Evolutionary conservation across 2,797 vertebrate species (phyloP).

Genomic region (Poeciliopsis paucimaculata): DNA sequence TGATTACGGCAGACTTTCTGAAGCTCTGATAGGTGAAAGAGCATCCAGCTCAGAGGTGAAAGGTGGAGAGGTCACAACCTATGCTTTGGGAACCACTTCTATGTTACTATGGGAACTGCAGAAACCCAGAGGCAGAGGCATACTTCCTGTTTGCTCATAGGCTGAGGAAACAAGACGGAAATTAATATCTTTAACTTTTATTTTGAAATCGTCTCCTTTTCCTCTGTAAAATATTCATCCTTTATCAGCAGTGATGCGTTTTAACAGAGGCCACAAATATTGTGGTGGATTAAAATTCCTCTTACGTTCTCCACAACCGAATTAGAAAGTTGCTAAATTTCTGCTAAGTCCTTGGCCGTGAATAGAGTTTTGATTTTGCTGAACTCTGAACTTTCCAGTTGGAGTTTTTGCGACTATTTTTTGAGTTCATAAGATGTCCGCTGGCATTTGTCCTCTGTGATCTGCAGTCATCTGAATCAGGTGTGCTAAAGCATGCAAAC

Average conservation of each 20-base stretch:
- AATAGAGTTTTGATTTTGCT: background rate
- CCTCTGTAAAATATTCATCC: background rate
- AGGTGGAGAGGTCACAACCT: slow-evolving; percentile 51
- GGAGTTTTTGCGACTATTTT: background rate
- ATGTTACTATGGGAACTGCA: slow-evolving; percentile 49
- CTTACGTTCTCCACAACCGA: background rate
- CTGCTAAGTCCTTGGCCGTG: background rate
- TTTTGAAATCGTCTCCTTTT: background rate
- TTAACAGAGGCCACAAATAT: background rate
- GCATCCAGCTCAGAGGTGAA: slow-evolving; percentile 45
- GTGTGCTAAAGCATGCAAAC: background rate
- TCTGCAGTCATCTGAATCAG: background rate
- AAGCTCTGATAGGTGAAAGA: slow-evolving; percentile 23
- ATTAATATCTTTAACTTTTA: background rate
- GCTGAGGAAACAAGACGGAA: slow-evolving; percentile 1
- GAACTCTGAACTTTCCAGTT: background rate
- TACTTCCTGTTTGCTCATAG: slow-evolving; percentile 52
- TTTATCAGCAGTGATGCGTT: background rate
- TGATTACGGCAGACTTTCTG: slow-evolving; percentile 18
- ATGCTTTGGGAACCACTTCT: slow-evolving; percentile 34
- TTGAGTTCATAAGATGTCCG: background rate
- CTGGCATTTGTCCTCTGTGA: background rate
- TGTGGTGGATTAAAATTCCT: background rate
- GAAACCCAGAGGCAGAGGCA: slow-evolving; percentile 27
- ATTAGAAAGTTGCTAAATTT: background rate